Base-by-base conservation (phyloP, 2,888 invertebrate species). In the Drosophila atripex region DNA sequence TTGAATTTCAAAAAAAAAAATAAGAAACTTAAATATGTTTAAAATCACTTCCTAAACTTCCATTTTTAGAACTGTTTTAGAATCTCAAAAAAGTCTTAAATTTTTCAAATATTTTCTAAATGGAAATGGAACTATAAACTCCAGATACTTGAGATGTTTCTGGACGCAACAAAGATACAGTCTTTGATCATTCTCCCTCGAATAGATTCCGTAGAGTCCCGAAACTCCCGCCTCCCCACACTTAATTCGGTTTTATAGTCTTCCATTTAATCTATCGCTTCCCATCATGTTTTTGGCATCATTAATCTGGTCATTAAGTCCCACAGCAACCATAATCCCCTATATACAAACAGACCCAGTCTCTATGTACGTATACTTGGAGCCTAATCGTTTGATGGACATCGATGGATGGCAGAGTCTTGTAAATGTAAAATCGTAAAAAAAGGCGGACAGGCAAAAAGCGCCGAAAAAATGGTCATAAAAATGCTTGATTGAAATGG, bases 271-370 rank as follows among this genome's bases (percentile, higher is more conserved):
- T 70, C 71, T 70, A 59, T 59, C 23, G 71, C 71, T 70, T 49
- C 50, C 69, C 69, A 69, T 63, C 72, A 41, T 79, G 77, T 83
- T 75, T 77, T 80, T 79, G 78, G 78, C 75, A 71, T 80, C 78
- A 82, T 86, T 80, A 80, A 80, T 70, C 64, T 59, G 63, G 64
- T 73, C 82, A 76, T 86, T 71, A 84, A 77, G 56, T 56, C 56
- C 56, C 52, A 41, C 63, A 47, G 46, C 71, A 65, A 59, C 75
- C 75, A 47, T 50, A 54, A 41, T 58, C 28, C 63, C 35, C 58
- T 18, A 46, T 39, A 61, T 53, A n/a, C n/a, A n/a, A 64, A 25
- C 53, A 55, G 55, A 54, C 59, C 46, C 47, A 50, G 50, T 71
- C 35, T 35, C 50, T 45, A 46, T 30, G 4, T 30, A 39, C 21